These are phyloP conservation scores for Zaprionus africanus DNA, from an alignment of 1,140 invertebrate species.

Conservation along the genomic window DNA sequence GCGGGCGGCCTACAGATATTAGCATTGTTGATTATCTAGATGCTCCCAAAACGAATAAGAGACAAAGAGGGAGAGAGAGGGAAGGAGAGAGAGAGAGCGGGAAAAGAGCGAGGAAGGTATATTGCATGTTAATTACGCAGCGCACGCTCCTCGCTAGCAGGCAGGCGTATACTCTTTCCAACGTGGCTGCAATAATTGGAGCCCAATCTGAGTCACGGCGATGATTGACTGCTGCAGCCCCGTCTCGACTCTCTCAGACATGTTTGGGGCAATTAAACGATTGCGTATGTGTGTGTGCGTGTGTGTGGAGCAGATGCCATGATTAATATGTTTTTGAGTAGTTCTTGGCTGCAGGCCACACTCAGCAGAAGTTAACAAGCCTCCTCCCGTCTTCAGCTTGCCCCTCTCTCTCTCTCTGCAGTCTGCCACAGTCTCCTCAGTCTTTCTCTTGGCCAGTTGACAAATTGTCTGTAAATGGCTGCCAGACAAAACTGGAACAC, in stretches of 20 bases:
- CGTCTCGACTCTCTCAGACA: background rate
- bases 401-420: background rate
- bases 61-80: background rate
- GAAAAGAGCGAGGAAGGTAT: background rate
- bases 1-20: constrained; percentile 76
- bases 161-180: constrained; percentile 5
- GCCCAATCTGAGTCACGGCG: constrained; percentile 38
- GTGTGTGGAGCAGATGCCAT: constrained; percentile 59
- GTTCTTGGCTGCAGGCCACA: constrained; percentile 70
- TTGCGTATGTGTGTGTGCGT: constrained; percentile 47
- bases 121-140: constrained; percentile 35
- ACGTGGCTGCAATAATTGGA: constrained; percentile 39
- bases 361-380: constrained; percentile 51
- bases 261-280: constrained; percentile 69
- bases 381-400: constrained; percentile 1
- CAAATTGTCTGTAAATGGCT: constrained; percentile 78
- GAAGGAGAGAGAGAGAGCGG: background rate
- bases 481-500: constrained; percentile 79
- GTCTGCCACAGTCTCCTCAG: background rate
- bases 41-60: constrained; percentile 24
- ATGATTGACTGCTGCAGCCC: constrained; percentile 16
- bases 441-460: constrained; percentile 51
- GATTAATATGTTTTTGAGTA: constrained; percentile 83
- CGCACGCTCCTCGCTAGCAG: constrained; percentile 30
- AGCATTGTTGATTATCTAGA: constrained; percentile 75